A percentile compares a stretch with the other conserved stretches of the same genome.
Conservation (phyloP, 2,797 vertebrate genomes). For the Netta rufina region DNA sequence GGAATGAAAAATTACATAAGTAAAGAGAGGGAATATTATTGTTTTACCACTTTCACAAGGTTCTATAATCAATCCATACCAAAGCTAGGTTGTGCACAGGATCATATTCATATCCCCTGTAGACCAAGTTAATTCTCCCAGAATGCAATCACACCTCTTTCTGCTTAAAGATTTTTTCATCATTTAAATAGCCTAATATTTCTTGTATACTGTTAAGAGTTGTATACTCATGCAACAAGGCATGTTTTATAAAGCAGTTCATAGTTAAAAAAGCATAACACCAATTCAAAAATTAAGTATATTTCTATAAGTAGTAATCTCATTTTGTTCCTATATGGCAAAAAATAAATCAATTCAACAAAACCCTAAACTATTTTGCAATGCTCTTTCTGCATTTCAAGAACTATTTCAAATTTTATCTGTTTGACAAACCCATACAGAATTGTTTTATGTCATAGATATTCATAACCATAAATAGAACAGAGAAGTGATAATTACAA, state of each 20-base stretch:
- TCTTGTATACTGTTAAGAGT: not conserved
- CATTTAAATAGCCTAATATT: not conserved
- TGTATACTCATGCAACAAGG: not conserved
- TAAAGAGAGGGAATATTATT: not conserved
- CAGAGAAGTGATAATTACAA: not conserved
- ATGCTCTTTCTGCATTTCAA: not conserved
- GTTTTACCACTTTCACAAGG: not conserved
- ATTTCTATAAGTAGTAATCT: not conserved
- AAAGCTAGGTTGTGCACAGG: not conserved
- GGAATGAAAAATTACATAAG: not conserved
- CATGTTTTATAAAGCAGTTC: not conserved
- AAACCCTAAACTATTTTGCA: not conserved
- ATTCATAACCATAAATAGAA: not conserved
- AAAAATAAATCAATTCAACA: not conserved
- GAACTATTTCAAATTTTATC: not conserved
- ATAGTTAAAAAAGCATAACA: not conserved
- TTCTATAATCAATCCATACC: not conserved
- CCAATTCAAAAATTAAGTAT: not conserved
- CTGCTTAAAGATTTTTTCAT: not conserved
- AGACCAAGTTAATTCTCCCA: not conserved
- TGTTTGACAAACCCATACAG: not conserved
- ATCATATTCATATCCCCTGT: not conserved
- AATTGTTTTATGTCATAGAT: not conserved
- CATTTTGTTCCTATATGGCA: not conserved
- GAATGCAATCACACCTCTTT: not conserved